Conservation (phyloP, 2,797 vertebrate genomes). For the Rhinatrema bivittatum region DNA sequence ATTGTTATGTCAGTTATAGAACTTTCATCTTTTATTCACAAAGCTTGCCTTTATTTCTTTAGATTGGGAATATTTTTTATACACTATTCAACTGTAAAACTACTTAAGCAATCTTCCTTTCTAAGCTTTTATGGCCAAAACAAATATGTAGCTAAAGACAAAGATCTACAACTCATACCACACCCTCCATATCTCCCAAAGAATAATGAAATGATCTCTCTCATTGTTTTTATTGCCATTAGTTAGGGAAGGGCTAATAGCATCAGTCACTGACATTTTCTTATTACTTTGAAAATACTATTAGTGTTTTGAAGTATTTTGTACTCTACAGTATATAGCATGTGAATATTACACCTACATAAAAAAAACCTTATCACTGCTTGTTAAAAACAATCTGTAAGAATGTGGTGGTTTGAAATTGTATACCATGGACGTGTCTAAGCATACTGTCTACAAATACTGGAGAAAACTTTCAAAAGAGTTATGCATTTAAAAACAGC, state of each 20-base stretch:
- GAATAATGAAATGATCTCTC: constrained; percentile 54
- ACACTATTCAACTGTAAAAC: not conserved
- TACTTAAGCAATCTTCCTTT: constrained; percentile 17
- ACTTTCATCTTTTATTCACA: not conserved
- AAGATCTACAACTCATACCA: constrained; percentile 49
- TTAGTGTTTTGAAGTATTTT: constrained; percentile 21
- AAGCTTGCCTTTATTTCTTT: constrained; percentile 1
- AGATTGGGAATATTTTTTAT: constrained; percentile 1
- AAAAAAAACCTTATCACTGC: constrained; percentile 20
- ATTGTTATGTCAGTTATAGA: not conserved
- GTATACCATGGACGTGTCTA: too few relatives aligned
- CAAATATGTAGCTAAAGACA: constrained; percentile 16
- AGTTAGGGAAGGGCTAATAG: constrained; percentile 46
- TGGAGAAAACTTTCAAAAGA: too few relatives aligned
- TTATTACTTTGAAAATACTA: constrained; percentile 52
- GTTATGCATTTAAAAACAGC: too few relatives aligned
- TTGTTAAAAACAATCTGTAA: too few relatives aligned
- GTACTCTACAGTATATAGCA: not conserved
- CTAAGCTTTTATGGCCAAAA: constrained; percentile 17
- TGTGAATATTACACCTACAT: constrained; percentile 22
- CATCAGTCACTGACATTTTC: constrained; percentile 57
- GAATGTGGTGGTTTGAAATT: too few relatives aligned
- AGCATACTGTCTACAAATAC: too few relatives aligned
- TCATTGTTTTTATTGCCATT: constrained; percentile 47
- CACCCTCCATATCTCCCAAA: constrained; percentile 38